Percentiles rank a stretch among this genome's conserved stretches.
Conservation (phyloP, 2,797 vertebrate genomes). For the Liasis olivaceus region DNA sequence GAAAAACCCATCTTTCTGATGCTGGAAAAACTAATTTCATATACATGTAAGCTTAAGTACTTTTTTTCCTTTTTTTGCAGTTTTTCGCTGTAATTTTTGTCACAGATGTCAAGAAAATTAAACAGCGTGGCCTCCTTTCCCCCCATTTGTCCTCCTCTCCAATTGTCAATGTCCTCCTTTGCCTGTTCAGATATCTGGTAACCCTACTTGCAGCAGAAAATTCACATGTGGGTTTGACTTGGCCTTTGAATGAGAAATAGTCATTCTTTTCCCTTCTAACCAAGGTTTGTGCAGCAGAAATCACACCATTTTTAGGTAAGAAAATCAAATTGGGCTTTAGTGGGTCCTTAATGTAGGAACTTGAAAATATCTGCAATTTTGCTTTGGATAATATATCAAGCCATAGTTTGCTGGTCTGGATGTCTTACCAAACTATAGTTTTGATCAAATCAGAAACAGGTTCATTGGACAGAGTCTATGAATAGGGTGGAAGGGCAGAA, state of each 20-base stretch:
- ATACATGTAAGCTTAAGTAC: neutral
- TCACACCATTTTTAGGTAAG: neutral
- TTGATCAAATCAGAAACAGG: neutral
- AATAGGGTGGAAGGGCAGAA: no score
- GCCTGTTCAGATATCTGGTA: neutral
- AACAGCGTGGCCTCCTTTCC: neutral
- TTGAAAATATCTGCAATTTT: neutral
- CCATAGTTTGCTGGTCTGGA: neutral
- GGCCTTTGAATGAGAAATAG: neutral
- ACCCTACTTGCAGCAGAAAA: neutral
- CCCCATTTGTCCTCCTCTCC: neutral
- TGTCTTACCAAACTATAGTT: neutral
- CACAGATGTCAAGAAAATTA: neutral
- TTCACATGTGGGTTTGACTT: neutral
- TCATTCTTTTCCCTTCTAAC: neutral
- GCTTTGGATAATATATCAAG: neutral
- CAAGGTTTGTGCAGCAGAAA: neutral
- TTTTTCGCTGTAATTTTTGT: neutral
- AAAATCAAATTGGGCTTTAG: neutral
- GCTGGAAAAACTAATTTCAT: neutral
- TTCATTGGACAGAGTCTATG: neutral
- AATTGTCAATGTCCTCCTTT: neutral
- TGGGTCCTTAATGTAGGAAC: neutral
- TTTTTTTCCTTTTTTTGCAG: neutral
- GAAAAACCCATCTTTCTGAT: no score